phyloP scores from a whole-genome alignment of 2,888 invertebrate species.

The Pimpla rufipes region DNA sequence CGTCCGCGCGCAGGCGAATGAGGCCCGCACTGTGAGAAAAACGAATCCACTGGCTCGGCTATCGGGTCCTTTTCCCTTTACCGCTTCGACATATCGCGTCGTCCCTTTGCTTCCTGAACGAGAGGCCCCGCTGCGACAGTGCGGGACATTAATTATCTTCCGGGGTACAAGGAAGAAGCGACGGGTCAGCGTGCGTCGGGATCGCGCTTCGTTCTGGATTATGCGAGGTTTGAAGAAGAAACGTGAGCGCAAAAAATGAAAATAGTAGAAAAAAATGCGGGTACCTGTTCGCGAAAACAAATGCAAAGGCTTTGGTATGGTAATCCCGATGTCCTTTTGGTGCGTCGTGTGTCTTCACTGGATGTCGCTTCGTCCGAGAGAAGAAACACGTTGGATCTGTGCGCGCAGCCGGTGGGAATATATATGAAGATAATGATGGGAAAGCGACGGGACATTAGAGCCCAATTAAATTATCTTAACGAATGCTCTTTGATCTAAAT shows the following conservation, averaged over 20 bases:
- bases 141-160: constrained; percentile 81
- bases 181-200: constrained; percentile 1
- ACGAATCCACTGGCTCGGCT: constrained; percentile 61
- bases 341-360: background rate
- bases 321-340: background rate
- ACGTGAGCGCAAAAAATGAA: background rate
- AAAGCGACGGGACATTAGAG: background rate
- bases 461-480: background rate
- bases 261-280: background rate
- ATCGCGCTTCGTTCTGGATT: constrained; percentile 75
- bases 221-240: constrained; percentile 71
- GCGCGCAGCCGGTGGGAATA: no score
- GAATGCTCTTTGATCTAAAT: background rate
- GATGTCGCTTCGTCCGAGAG: background rate
- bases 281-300: constrained; percentile 20
- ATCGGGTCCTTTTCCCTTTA: constrained; percentile 54
- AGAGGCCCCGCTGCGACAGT: constrained; percentile 62
- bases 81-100: constrained; percentile 37
- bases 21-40: constrained; percentile 72
- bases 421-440: background rate
- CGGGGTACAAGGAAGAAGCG: constrained; percentile 65
- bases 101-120: constrained; percentile 44
- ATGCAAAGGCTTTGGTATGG: background rate
- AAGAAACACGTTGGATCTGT: constrained; percentile 9
- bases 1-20: constrained; percentile 45